Base-by-base conservation (phyloP, 1,140 invertebrate species). In the Drosophila fuyamai region DNA sequence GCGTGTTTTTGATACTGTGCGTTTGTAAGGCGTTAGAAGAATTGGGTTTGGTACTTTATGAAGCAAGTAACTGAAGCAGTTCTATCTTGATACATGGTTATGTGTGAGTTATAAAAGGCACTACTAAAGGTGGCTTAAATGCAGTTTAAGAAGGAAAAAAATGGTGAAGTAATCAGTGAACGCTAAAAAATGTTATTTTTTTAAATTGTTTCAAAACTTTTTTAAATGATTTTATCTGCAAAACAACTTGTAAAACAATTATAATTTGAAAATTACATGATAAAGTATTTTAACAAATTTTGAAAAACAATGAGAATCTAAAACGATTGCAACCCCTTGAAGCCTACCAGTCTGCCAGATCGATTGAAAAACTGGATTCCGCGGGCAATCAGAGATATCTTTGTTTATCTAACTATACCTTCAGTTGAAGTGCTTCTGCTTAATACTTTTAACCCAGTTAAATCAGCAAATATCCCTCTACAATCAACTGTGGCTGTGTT, bases 391-490 rank as follows among this genome's bases (percentile, higher is more conserved):
- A 51, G 63, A 68, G 60, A 38, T 35, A 65, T 68, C 46, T 44
- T 51, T 65, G 65, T 68, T 68, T 68, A 68, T 68, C 60, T 68
- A 68, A 50, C 65, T 50, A 41, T 6, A 32, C 59, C 46, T 27
- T 65, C 65, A 16, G 38, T 36, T 65, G 29, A 32, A 68, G 65
- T 65, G 40, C 47, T 23, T 36, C 29, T 16, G 65, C 29, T 65
- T 65, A 66, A 65, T 32, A 36, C 60, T 43, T 68, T 65, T 68
- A 68, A 47, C 65, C 60, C 60, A 68, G 44, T 51, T 68, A 65
- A 67, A 36, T 50, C 65, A 50, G 65, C n/a, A 67, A 48, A 67
- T 63, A 67, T 67, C 65, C 59, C 59, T 68, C 60, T 18, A 68
- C 23, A 68, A 68, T 68, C 65, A 67, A 63, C 51, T 14, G 38